Evolutionary conservation across 2,113 vertebrate species (phyloP).

Genomic region (Chrysochloris asiatica): DNA sequence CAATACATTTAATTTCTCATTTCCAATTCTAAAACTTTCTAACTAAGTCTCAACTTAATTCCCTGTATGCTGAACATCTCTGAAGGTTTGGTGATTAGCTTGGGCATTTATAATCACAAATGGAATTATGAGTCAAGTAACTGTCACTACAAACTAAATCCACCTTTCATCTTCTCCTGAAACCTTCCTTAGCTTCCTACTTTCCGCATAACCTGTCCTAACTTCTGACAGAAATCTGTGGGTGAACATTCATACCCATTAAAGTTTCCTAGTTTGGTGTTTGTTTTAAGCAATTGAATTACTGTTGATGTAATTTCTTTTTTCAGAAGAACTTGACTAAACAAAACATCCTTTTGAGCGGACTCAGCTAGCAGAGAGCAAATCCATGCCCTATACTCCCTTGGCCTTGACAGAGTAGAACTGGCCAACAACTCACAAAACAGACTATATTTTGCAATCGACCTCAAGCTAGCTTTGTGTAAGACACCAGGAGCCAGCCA

Average conservation of each 20-base stretch:
- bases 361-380: not conserved
- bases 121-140: not conserved
- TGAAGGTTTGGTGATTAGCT: not conserved
- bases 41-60: not conserved
- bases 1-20: not conserved
- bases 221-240: not conserved
- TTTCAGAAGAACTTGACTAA: not conserved
- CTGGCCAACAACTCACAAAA: not conserved
- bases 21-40: not conserved
- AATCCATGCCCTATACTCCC: not conserved
- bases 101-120: not conserved
- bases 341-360: not conserved
- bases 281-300: constrained; percentile 14
- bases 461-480: not conserved
- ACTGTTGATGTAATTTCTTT: constrained; percentile 11
- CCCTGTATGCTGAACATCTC: not conserved
- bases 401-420: not conserved
- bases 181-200: not conserved
- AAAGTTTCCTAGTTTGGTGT: not conserved
- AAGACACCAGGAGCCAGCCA: not conserved
- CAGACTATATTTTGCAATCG: constrained; percentile 29
- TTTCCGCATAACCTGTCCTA: not conserved
- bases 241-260: not conserved
- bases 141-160: not conserved
- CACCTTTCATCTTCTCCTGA: not conserved